phyloP scores from a whole-genome alignment of 2,888 invertebrate species.

The Caenorhabditis sulstoni region DNA sequence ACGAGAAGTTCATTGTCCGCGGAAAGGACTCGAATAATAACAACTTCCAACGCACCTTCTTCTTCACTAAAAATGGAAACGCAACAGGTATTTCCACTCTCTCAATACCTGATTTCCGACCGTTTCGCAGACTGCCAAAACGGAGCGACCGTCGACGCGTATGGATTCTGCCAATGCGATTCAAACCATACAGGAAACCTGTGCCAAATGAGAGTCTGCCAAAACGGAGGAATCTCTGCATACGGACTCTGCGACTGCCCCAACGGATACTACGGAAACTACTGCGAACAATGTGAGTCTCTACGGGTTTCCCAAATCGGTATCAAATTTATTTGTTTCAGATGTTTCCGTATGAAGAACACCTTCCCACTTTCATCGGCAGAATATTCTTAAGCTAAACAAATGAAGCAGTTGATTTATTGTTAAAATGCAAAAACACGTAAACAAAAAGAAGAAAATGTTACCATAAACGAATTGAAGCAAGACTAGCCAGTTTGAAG shows the following conservation, averaged over 20 bases:
- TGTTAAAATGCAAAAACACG: constrained; percentile 38
- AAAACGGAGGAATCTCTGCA: constrained; percentile 61
- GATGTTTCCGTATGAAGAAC: constrained; percentile 9
- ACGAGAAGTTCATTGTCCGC: constrained; percentile 58
- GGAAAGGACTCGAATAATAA: constrained; percentile 48
- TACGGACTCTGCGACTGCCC: constrained; percentile 65
- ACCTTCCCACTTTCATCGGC: too few relatives aligned
- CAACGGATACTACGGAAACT: constrained; percentile 64
- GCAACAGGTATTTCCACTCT: background rate
- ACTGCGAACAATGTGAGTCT: constrained; percentile 60
- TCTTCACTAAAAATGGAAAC: constrained; percentile 43
- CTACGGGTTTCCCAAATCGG: too few relatives aligned
- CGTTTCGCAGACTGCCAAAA: constrained; percentile 47
- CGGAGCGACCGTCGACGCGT: constrained; percentile 34
- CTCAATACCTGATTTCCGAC: too few relatives aligned
- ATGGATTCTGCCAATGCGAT: constrained; percentile 55
- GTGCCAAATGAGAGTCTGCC: constrained; percentile 54
- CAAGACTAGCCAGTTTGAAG: too few relatives aligned
- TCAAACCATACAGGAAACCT: constrained; percentile 39
- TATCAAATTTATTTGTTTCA: too few relatives aligned
- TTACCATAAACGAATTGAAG: background rate
- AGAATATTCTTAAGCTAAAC: background rate
- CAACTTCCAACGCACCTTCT: constrained; percentile 62
- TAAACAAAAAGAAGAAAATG: background rate
- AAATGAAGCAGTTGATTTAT: background rate